phyloP scores from a whole-genome alignment of 2,113 vertebrate genomes.

The Malaclemys terrapin region DNA sequence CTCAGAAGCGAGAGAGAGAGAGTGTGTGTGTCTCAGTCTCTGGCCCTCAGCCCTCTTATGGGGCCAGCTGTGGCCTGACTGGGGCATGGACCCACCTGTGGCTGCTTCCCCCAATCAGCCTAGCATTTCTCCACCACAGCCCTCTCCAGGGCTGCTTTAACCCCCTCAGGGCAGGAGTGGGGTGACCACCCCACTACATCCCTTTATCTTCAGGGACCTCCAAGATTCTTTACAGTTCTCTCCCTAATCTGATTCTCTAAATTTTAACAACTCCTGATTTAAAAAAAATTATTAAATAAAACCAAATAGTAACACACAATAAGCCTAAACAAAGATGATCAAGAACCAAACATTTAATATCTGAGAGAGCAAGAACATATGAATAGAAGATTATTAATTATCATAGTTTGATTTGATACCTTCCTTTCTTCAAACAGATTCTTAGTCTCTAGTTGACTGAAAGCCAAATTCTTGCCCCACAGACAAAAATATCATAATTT shows the following conservation, averaged over 20 bases:
- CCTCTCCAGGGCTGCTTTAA: too few species aligned
- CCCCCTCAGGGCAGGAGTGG: too few species aligned
- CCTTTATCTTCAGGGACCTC: background rate
- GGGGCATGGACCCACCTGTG: too few species aligned
- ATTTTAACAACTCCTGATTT: constrained; percentile 21
- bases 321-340: background rate
- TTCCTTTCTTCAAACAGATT: constrained; percentile 23
- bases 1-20: too few species aligned
- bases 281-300: background rate
- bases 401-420: background rate
- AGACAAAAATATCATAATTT: background rate
- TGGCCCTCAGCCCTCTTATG: too few species aligned
- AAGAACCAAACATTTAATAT: background rate
- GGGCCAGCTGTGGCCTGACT: too few species aligned
- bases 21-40: too few species aligned
- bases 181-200: too few species aligned
- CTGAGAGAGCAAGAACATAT: background rate
- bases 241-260: background rate
- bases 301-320: constrained; percentile 13
- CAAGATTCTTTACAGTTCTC: background rate
- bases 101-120: too few species aligned
- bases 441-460: background rate
- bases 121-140: too few species aligned
- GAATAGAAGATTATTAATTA: background rate
- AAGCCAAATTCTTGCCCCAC: background rate